Conservation (phyloP, 2,113 vertebrate species). For the Channa argus region DNA sequence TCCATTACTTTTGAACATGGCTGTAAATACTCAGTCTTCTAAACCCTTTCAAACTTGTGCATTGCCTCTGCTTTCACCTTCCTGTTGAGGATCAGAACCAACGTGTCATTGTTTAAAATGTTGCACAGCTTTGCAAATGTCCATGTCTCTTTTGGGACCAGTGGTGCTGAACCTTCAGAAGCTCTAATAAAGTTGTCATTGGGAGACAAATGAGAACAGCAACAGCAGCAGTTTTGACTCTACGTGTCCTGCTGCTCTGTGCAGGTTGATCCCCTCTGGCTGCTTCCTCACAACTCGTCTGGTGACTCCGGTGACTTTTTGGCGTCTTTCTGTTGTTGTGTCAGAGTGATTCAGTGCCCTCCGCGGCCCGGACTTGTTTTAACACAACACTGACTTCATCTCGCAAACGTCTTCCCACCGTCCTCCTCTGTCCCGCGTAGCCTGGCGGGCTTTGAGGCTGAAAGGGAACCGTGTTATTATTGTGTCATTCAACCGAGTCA, state of each 20-base stretch:
- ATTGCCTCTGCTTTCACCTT: too few species aligned
- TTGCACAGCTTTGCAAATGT: too few species aligned
- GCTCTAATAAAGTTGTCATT: too few species aligned
- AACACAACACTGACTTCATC: slow-evolving; percentile 67
- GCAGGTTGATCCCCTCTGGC: not conserved
- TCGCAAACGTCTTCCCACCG: slow-evolving; percentile 43
- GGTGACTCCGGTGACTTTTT: not conserved
- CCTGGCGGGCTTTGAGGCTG: slow-evolving; percentile 23
- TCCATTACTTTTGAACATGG: too few species aligned
- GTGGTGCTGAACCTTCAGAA: too few species aligned
- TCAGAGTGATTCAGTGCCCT: slow-evolving; percentile 34
- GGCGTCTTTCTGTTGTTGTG: slow-evolving; percentile 17
- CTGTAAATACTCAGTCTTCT: too few species aligned
- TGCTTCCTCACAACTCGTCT: slow-evolving; percentile 5
- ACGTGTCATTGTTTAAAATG: too few species aligned
- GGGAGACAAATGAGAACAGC: too few species aligned
- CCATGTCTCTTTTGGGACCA: too few species aligned
- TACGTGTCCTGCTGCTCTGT: too few species aligned
- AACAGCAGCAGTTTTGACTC: not conserved
- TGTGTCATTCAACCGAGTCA: slow-evolving; percentile 56
- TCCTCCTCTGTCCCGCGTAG: slow-evolving; percentile 18
- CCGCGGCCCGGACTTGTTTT: slow-evolving; percentile 48
- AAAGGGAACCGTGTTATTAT: slow-evolving; percentile 59
- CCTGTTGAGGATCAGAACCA: too few species aligned
- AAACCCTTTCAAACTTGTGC: too few species aligned